phyloP scores from a whole-genome alignment of 1,140 invertebrate genomes.

The Ceratosolen fusciceps region DNA sequence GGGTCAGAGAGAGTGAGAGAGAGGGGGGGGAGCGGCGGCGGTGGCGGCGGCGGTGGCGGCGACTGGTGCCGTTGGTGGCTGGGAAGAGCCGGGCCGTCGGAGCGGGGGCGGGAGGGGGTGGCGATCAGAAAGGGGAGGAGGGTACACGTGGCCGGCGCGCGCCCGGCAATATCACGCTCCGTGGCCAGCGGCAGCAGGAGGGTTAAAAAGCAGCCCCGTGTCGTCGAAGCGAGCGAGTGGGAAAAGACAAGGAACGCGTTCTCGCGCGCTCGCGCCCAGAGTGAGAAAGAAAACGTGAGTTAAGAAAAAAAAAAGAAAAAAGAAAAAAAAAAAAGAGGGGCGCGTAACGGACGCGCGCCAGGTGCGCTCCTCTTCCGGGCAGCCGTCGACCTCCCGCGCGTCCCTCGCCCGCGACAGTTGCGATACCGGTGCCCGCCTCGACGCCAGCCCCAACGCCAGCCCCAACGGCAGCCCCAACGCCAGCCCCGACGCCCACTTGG shows the following conservation, averaged over 20 bases:
- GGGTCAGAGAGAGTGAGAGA: too few relatives aligned
- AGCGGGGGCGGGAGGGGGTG: too few relatives aligned
- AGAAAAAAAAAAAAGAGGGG: neutral
- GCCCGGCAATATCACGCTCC: slow-evolving; percentile 22
- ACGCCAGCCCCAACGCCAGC: neutral
- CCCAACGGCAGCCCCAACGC: neutral
- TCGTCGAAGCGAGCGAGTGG: neutral
- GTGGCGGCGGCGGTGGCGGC: too few relatives aligned
- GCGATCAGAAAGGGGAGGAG: too few relatives aligned
- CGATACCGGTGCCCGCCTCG: neutral
- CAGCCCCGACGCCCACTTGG: neutral
- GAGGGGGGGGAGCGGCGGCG: too few relatives aligned
- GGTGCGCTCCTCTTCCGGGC: slow-evolving; percentile 25
- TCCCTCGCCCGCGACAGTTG: neutral
- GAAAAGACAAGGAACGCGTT: neutral
- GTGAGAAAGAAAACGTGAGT: neutral
- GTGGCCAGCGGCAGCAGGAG: neutral
- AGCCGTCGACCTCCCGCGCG: neutral
- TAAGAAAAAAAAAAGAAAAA: neutral
- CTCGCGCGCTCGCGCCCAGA: too few relatives aligned
- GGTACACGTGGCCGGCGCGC: slow-evolving; percentile 20
- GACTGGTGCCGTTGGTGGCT: too few relatives aligned
- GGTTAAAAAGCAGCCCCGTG: neutral
- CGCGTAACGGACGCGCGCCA: slow-evolving; percentile 31
- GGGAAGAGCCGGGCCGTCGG: too few relatives aligned